Percentiles rank a stretch among this genome's conserved stretches.
These are phyloP conservation scores for Rhogogaster chlorosoma DNA, from an alignment of 2,888 invertebrate genomes.

Conservation along the genomic window DNA sequence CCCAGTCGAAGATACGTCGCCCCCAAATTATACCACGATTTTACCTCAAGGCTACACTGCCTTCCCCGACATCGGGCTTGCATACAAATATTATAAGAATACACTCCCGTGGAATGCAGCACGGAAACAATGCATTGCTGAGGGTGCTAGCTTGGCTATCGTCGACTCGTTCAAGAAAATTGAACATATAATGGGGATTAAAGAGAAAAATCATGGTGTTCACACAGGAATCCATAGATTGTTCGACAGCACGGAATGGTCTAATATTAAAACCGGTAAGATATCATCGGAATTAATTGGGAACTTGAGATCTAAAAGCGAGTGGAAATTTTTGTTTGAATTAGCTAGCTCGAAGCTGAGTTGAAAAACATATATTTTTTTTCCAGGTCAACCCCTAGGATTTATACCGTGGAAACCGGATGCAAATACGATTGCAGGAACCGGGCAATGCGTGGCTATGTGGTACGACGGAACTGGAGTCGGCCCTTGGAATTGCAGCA, in stretches of 20 bases:
- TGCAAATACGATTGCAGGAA: neutral
- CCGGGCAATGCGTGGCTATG: conserved; percentile 13
- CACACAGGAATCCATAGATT: conserved; percentile 10
- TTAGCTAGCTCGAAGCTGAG: neutral
- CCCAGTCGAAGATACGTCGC: neutral
- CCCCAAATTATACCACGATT: neutral
- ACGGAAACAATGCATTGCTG: neutral
- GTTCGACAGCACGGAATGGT: conserved; percentile 14
- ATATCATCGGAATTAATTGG: neutral
- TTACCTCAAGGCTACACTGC: conserved; percentile 7
- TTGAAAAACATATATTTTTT: neutral
- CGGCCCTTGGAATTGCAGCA: conserved; percentile 19
- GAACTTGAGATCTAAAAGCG: neutral
- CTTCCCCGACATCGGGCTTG: conserved; percentile 8
- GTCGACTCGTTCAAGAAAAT: conserved; percentile 19
- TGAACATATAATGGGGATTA: neutral
- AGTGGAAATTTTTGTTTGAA: neutral
- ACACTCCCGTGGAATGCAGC: conserved; percentile 21
- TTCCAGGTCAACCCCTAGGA: neutral
- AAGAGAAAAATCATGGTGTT: neutral
- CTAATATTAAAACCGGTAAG: neutral
- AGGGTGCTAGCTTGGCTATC: conserved; percentile 5
- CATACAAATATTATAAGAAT: conserved; percentile 9
- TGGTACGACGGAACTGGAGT: conserved; percentile 32
- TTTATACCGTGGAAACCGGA: conserved; percentile 38